Percentiles rank a stretch among this genome's conserved stretches.
Conservation (phyloP, 1,140 invertebrate species). For the Bacillus rossius region DNA sequence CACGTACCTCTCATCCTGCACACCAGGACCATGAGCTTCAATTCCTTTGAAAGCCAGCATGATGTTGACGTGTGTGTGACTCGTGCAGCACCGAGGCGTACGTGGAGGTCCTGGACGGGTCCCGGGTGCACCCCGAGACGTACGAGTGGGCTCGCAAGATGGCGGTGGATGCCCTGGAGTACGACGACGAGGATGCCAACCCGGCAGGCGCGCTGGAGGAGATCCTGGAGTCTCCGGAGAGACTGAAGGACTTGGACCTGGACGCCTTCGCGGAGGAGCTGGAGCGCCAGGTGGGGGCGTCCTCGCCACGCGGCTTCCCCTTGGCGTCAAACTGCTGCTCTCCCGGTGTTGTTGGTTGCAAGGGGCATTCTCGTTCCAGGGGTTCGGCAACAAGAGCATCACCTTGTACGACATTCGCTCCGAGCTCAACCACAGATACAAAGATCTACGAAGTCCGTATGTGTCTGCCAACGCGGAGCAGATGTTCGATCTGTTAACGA, state of each 20-base stretch:
- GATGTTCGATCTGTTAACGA: constrained; percentile 92
- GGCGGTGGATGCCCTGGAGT: constrained; percentile 98
- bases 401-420: constrained; percentile 96
- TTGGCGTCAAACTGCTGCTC: too few species aligned
- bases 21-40: too few species aligned
- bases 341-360: too few species aligned
- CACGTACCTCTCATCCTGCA: constrained; percentile 26
- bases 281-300: constrained; percentile 70
- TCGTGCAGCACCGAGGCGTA: constrained; percentile 79
- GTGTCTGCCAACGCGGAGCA: constrained; percentile 76
- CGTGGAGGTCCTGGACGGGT: constrained; percentile 95
- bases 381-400: constrained; percentile 95
- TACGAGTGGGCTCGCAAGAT: constrained; percentile 99
- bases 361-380: constrained; percentile 40
- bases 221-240: constrained; percentile 92
- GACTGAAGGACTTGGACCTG: constrained; percentile 94
- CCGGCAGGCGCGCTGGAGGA: constrained; percentile 95
- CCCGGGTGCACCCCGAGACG: constrained; percentile 96
- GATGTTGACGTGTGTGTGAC: too few species aligned
- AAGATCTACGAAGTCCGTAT: constrained; percentile 84
- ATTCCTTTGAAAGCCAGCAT: too few species aligned
- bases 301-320: too few species aligned
- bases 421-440: constrained; percentile 93
- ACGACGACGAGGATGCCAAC: constrained; percentile 94
- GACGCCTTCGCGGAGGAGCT: constrained; percentile 98